Evolutionary conservation across 2,888 invertebrate species (phyloP), one percentile per base, ranked within the genome.

Genomic region (Drosophila borborema): DNA sequence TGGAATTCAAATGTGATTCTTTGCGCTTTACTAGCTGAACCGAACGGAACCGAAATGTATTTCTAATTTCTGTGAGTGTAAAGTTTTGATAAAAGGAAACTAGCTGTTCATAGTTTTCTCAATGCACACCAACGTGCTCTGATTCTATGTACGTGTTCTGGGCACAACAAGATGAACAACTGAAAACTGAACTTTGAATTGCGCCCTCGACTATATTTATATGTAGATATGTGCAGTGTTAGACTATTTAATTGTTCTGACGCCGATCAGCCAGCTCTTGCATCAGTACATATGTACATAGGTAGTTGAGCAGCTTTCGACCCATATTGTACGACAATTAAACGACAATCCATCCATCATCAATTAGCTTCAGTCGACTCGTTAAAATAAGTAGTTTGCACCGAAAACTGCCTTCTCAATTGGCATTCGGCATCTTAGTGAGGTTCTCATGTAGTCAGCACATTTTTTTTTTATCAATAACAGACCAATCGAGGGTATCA

Each of bases 391-490:
- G 49, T 63, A 69, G 58, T 70, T 79, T 79, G 70, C 51, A 77
- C 64, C 38, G 62, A 18, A 79, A 53, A 49, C 28, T 59, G 43
- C 38, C 45, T 56, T 48, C 56, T 62, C 12, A 58, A 72, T 70
- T 70, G 60, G 20, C 36, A 40, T 58, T 23, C n/a, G 34, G 54
- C 48, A 41, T 9, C 60, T 34, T 56, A 38, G 63, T 40, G 34
- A 34, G 64, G 49, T 41, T 55, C 46, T 36, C 41, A 3, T 54
- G 46, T 18, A 38, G 63, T 68, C 78, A 59, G 58, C 78, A 9
- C 46, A 46, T 55, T 72, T 72, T 60, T 62, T 74, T 72, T 72
- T 60, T 62, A 79, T 60, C 59, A 70, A 69, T 73, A 54, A 14
- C 16, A 14, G 31, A 43, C 45, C 61, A 46, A 61, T 46, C 54